A percentile compares a stretch with the other conserved stretches of the same genome.
Evolutionary conservation across 2,797 vertebrate genomes (phyloP).

Genomic region (Halcyon chelicuti): DNA sequence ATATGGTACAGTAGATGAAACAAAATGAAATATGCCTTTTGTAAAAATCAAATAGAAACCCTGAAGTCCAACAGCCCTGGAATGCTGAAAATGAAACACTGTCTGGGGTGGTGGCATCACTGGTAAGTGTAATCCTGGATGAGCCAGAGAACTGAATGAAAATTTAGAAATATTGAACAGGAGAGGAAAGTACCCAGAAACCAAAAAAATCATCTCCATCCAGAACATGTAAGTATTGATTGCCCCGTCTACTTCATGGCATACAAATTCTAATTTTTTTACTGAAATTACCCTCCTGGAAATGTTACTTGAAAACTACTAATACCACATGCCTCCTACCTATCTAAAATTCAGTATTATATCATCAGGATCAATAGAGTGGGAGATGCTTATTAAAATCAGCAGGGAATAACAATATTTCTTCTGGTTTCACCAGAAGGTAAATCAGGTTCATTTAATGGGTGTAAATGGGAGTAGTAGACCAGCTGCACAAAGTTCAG

Average conservation of each 20-base stretch:
- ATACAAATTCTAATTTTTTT: background rate
- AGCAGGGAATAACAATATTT: background rate
- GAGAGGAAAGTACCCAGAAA: background rate
- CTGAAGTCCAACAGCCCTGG: background rate
- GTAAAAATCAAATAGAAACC: background rate
- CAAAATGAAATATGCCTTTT: background rate
- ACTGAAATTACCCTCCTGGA: background rate
- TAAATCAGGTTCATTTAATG: background rate
- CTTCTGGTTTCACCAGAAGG: background rate
- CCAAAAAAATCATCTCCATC: background rate
- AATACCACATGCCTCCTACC: background rate
- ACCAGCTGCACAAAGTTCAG: background rate
- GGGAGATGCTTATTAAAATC: conserved; percentile 19
- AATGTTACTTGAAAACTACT: background rate
- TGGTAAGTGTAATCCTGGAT: background rate
- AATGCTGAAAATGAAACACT: conserved; percentile 36
- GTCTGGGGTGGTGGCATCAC: background rate
- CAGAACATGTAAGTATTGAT: background rate
- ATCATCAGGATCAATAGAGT: background rate
- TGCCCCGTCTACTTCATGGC: background rate
- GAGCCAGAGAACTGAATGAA: background rate
- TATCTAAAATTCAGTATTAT: background rate
- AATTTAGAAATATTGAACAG: background rate
- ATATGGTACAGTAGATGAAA: background rate
- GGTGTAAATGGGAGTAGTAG: conserved; percentile 17